Percentiles rank a stretch among this genome's conserved stretches.
phyloP scores from a whole-genome alignment of 2,888 invertebrate genomes.

The Eumerus sabulonum region DNA sequence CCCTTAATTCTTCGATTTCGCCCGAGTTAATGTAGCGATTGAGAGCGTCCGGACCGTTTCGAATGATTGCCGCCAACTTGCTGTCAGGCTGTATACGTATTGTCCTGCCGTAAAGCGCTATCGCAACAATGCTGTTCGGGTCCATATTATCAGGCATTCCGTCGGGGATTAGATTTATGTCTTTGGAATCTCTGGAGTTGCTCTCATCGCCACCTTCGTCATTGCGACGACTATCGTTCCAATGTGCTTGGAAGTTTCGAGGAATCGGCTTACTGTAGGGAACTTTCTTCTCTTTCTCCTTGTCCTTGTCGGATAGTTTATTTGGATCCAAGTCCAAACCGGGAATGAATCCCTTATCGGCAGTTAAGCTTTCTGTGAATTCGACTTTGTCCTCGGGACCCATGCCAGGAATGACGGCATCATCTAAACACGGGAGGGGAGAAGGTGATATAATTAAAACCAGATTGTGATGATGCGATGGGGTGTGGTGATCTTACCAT shows the following conservation, averaged over 20 bases:
- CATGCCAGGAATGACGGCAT: slow-evolving; percentile 95
- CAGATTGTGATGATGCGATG: no score
- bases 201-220: slow-evolving; percentile 80
- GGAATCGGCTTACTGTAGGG: slow-evolving; percentile 98
- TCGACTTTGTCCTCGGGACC: slow-evolving; percentile 97
- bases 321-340: slow-evolving; percentile 90
- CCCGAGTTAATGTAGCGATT: slow-evolving; percentile 89
- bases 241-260: slow-evolving; percentile 97
- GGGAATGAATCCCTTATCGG: slow-evolving; percentile 85
- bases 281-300: slow-evolving; percentile 89
- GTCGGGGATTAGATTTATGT: slow-evolving; percentile 79
- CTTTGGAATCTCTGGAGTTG: slow-evolving; percentile 81
- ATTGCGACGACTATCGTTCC: slow-evolving; percentile 88
- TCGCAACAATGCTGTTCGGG: slow-evolving; percentile 89
- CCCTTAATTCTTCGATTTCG: slow-evolving; percentile 88
- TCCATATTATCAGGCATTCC: slow-evolving; percentile 87
- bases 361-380: slow-evolving; percentile 83
- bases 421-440: slow-evolving; percentile 79
- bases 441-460: no score
- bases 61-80: slow-evolving; percentile 86
- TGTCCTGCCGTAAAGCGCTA: slow-evolving; percentile 90
- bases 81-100: slow-evolving; percentile 89
- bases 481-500: slow-evolving; percentile 78
- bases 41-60: slow-evolving; percentile 87
- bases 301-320: slow-evolving; percentile 83